Conservation (phyloP, 1,140 invertebrate species). For the Maconellicoccus hirsutus region DNA sequence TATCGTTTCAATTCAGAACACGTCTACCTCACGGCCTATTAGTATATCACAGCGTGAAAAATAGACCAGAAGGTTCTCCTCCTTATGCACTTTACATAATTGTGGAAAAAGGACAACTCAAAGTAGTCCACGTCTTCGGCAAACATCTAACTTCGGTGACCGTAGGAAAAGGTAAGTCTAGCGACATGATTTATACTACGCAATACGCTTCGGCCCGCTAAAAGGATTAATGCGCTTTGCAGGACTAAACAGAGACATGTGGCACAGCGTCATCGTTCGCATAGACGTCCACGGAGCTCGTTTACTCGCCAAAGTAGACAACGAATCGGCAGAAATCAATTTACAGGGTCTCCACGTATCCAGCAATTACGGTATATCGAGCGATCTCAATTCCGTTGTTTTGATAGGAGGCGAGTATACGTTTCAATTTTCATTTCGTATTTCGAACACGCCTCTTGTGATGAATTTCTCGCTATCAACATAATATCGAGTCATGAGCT, state of each 20-base stretch:
- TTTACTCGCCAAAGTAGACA: slow-evolving; percentile 71
- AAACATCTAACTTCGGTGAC: slow-evolving; percentile 71
- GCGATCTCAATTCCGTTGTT: slow-evolving; percentile 72
- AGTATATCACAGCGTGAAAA: slow-evolving; percentile 79
- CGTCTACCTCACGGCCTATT: slow-evolving; percentile 71
- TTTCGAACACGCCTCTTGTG: too few relatives aligned
- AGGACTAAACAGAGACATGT: slow-evolving; percentile 72
- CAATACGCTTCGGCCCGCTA: too few relatives aligned
- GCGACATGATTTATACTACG: too few relatives aligned
- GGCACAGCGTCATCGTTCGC: slow-evolving; percentile 72
- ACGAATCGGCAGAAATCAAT: slow-evolving; percentile 61
- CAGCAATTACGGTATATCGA: slow-evolving; percentile 68
- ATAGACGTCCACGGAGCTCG: slow-evolving; percentile 71
- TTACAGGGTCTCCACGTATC: slow-evolving; percentile 65
- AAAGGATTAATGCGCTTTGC: too few relatives aligned
- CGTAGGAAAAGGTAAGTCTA: slow-evolving; percentile 64
- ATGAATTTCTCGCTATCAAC: too few relatives aligned
- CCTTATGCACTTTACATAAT: slow-evolving; percentile 80
- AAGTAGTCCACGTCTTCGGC: slow-evolving; percentile 80
- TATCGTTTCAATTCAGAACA: slow-evolving; percentile 76
- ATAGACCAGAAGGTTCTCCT: slow-evolving; percentile 55
- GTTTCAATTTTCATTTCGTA: too few relatives aligned
- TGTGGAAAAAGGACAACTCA: slow-evolving; percentile 75
- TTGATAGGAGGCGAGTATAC: slow-evolving; percentile 66
- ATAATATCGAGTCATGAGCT: too few relatives aligned